phyloP scores from a whole-genome alignment of 2,888 invertebrate genomes.

The Acleris sparsana region DNA sequence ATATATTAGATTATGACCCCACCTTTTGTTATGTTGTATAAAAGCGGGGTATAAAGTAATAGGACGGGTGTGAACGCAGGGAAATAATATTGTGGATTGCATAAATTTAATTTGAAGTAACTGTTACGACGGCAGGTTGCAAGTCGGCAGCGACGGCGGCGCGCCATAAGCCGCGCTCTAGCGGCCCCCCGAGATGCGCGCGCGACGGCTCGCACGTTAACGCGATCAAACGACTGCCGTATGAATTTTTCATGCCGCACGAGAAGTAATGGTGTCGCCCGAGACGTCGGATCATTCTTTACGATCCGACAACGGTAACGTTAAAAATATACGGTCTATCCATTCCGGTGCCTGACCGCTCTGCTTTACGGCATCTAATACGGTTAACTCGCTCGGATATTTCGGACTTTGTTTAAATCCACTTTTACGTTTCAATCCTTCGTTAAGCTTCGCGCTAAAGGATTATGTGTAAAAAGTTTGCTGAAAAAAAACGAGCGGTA shows the following conservation, averaged over 20 bases:
- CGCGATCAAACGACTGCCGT: constrained; percentile 69
- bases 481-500: constrained; percentile 14
- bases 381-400: constrained; percentile 29
- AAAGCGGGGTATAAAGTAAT: constrained; percentile 30
- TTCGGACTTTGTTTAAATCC: constrained; percentile 33
- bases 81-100: constrained; percentile 28
- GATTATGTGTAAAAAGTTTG: constrained; percentile 27
- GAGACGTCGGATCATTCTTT: constrained; percentile 80
- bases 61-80: constrained; percentile 23
- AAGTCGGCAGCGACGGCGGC: constrained; percentile 5
- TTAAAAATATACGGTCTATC: constrained; percentile 72
- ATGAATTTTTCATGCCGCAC: constrained; percentile 81
- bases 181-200: constrained; percentile 66
- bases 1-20: constrained; percentile 30
- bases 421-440: constrained; percentile 27
- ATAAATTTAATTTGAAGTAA: constrained; percentile 38
- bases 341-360: constrained; percentile 41
- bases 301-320: constrained; percentile 76
- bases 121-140: constrained; percentile 46
- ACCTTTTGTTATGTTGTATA: constrained; percentile 45
- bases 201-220: constrained; percentile 63
- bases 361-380: constrained; percentile 25
- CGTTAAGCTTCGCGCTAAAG: constrained; percentile 15
- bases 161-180: constrained; percentile 57
- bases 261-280: constrained; percentile 76